These are phyloP conservation scores for Drosophila hawaiiensis DNA, from an alignment of 2,888 invertebrate genomes.

Conservation along the genomic window DNA sequence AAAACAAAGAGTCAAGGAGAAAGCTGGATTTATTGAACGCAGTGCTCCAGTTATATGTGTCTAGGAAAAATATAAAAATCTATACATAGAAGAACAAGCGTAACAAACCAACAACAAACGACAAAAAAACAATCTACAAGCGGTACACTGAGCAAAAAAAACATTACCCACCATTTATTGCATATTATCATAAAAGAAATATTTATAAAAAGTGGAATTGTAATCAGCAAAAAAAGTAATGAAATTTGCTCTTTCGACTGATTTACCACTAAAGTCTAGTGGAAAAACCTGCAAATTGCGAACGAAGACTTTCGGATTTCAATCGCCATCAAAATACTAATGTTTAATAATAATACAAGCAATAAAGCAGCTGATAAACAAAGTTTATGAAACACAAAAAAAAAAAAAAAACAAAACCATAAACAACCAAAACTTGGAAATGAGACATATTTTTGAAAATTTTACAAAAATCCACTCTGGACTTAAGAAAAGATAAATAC, in stretches of 20 bases:
- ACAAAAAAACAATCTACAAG: neutral
- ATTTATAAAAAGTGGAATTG: neutral
- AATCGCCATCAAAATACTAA: neutral
- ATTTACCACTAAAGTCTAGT: neutral
- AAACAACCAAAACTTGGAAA: neutral
- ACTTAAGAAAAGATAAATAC: neutral
- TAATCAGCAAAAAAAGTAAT: neutral
- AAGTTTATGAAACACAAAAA: neutral
- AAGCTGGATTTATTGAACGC: neutral
- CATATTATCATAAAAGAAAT: neutral
- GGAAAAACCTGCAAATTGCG: too few relatives aligned
- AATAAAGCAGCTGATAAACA: neutral
- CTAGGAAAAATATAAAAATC: neutral
- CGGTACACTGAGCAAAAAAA: neutral
- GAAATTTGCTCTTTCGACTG: neutral
- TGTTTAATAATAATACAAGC: too few relatives aligned
- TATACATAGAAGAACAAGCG: neutral
- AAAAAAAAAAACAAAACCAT: too few relatives aligned
- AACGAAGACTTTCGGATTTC: neutral
- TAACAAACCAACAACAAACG: neutral
- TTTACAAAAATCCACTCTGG: too few relatives aligned
- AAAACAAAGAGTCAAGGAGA: neutral
- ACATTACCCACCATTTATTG: neutral
- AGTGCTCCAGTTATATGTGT: slow-evolving; percentile 13
- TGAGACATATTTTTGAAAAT: neutral